Evolutionary conservation across 2,113 vertebrate genomes (phyloP), one percentile per base, ranked within the genome.

Genomic region (Salminus brasiliensis): DNA sequence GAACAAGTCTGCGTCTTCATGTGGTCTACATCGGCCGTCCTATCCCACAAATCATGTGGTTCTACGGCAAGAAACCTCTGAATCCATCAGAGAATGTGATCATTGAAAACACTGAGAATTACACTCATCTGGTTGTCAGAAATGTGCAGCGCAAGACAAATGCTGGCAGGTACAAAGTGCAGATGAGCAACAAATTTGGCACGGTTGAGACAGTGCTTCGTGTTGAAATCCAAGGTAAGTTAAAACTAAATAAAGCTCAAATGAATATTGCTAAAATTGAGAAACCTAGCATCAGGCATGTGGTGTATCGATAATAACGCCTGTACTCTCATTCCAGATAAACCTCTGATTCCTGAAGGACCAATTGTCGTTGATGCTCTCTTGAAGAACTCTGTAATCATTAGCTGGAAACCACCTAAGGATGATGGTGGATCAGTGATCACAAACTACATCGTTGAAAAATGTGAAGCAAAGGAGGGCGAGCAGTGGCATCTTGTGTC

Each of bases 11-110:
- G 62, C 95, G 98, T 41, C 94, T 99, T 74, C 98, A 99, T 0
- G 92, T 99, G 0, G 93, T 97, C 62, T 99, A 99, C 76, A 98
- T 99, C 71, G 97, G 98, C 29, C 95, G 98, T n/a, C 98, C 98
- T 71, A 94, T 99, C 77, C 98, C 98, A 74, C 92, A 97, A 85
- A 99, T 99, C 89, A 97, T 97, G 91, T 99, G 98, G 98, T 99
- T 98, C 93, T 93, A 96, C 0, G 92, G 90, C 83, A 97, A 99
- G 88, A 99, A 99, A 89, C 97, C 94, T 79, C 85, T 99, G 76
- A 97, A 97, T 85, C 72, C 93, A 53, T 95, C 95, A 53, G 96
- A 98, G 88, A 95, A 91, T 0, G 85, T 97, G 72, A 92, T 95
- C 18, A 96, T 99, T 91, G 98, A 99, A 90, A 99, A 97, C 86